phyloP scores from a whole-genome alignment of 2,888 invertebrate species.

The Ceraclea dissimilis region DNA sequence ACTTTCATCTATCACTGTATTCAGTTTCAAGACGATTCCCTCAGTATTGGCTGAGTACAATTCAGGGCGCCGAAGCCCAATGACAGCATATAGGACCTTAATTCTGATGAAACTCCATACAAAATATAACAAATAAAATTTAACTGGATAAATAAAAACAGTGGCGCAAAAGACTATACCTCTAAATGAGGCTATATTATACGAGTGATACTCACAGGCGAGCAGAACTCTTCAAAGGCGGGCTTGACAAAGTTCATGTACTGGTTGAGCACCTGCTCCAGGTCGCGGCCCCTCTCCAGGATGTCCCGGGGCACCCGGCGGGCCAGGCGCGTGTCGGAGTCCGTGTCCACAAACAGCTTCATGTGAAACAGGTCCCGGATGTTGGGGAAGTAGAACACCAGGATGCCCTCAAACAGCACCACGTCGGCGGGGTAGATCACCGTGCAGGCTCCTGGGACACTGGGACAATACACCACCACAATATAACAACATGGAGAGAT shows the following conservation, averaged over 20 bases:
- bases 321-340: slow-evolving; percentile 94
- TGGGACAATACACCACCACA: background rate
- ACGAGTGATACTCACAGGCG: slow-evolving; percentile 83
- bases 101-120: no score
- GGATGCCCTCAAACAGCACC: slow-evolving; percentile 94
- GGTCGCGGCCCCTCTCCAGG: slow-evolving; percentile 85
- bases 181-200: no score
- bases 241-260: slow-evolving; percentile 98
- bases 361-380: slow-evolving; percentile 94
- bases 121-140: no score
- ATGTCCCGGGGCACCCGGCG: slow-evolving; percentile 92
- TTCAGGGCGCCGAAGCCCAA: no score
- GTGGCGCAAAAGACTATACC: no score
- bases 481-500: no score
- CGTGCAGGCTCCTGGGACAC: slow-evolving; percentile 51
- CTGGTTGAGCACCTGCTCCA: slow-evolving; percentile 91
- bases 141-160: no score
- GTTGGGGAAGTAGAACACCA: slow-evolving; percentile 95
- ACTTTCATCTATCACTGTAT: no score
- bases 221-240: slow-evolving; percentile 98
- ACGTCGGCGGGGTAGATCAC: slow-evolving; percentile 95
- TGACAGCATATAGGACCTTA: no score
- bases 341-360: slow-evolving; percentile 98
- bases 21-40: no score
- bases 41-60: no score